Base-by-base conservation (phyloP, 2,888 invertebrate species). In the Endotricha flammealis region DNA sequence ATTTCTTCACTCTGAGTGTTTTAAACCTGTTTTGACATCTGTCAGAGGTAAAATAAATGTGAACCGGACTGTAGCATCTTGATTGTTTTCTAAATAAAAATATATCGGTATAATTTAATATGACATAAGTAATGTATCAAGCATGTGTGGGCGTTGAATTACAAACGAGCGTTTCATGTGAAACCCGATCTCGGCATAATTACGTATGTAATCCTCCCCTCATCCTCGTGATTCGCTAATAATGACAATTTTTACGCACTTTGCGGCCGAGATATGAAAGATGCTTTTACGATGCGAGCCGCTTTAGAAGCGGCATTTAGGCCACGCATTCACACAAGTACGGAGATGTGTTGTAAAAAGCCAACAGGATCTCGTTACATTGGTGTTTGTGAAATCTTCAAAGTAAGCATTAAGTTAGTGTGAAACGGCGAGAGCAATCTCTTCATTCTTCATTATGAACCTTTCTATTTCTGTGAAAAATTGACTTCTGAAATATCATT, bases 161-260 rank as follows among this genome's bases (percentile, higher is more conserved):
- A n/a, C 43, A 44, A 49, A 52, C 44, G 51, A 48, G 41, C 31
- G 23, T 45, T 48, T 48, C 38, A 52, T 52, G 34, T 20, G 31
- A 29, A 12, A 37, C 36, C 32, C 16, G 30, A 23, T 32, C 25
- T 23, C 22, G 32, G 14, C 29, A 46, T 48, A 48, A 52, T 49
- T 48, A 46, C 42, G 36, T 12, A 10, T 23, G 28, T 22, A 16
- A 17, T 39, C 36, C 34, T 30, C 40, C 39, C 36, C 31, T 27
- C 27, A 34, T 25, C 16, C 25, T 39, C 45, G 37, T 48, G 45
- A 48, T 48, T 41, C 39, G 34, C 36, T 45, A 38, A 48, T 50
- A 45, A 50, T 46, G 45, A 44, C 41, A 42, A 42, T 50, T 34
- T 50, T 48, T 44, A 44, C 46, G 43, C 47, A 35, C 44, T 35